Percentiles rank a stretch among this genome's conserved stretches.
phyloP scores from a whole-genome alignment of 2,113 vertebrate genomes.

The Mustelus asterias region DNA sequence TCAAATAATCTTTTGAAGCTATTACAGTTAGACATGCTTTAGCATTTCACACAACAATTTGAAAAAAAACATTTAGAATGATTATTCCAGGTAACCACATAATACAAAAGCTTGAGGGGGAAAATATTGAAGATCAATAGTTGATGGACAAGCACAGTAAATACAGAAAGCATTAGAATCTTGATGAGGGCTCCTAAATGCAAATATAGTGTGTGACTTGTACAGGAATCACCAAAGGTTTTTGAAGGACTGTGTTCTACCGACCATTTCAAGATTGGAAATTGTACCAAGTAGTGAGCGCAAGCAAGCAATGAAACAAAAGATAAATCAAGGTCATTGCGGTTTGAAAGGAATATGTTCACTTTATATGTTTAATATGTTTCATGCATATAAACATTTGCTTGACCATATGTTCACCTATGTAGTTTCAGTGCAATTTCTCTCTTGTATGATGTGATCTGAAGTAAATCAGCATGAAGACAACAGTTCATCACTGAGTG shows the following conservation, averaged over 20 bases:
- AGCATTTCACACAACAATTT: not conserved
- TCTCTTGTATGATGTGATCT: not conserved
- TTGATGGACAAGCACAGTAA: not conserved
- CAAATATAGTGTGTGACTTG: not conserved
- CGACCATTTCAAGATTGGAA: not conserved
- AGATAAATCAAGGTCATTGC: not conserved
- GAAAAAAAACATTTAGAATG: not conserved
- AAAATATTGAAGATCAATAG: not conserved
- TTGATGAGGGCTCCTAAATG: not conserved
- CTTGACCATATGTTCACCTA: not conserved
- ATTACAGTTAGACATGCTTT: not conserved
- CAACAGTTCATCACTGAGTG: no score
- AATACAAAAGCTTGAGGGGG: not conserved
- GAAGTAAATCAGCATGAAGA: no score
- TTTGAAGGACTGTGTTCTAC: not conserved
- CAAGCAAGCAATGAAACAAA: not conserved
- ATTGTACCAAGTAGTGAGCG: not conserved
- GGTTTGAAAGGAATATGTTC: not conserved
- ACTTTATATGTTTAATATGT: not conserved
- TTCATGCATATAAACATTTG: not conserved
- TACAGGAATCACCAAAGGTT: not conserved
- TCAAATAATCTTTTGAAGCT: not conserved
- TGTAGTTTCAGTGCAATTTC: not conserved
- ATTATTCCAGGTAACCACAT: not conserved
- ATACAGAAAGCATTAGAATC: not conserved